Evolutionary conservation across 64 coral and sea anemone genomes (phyloP).

Genomic region (Porites australiensis): DNA sequence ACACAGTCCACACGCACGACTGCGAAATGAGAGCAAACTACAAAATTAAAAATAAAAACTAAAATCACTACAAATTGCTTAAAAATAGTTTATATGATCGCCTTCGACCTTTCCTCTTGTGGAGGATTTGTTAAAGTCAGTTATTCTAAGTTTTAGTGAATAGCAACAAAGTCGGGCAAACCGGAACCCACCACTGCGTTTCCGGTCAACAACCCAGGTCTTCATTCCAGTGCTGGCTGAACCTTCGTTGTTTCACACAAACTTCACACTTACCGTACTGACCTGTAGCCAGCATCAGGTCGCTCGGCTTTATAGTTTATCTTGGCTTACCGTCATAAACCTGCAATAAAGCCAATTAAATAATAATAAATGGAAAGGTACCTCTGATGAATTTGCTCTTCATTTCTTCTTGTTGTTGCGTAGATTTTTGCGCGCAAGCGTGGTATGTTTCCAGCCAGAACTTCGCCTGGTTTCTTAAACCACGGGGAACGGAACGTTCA

Average conservation of each 20-base stretch:
- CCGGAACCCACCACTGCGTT: conserved; percentile 31
- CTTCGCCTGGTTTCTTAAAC: conserved; percentile 79
- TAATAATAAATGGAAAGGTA: neutral
- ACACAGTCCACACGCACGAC: too few species aligned
- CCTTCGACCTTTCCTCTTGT: neutral
- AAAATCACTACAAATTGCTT: neutral
- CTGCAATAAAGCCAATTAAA: neutral
- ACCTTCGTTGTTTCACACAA: neutral
- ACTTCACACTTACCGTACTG: neutral
- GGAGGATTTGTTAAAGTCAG: neutral
- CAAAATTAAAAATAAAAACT: too few species aligned
- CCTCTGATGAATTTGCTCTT: conserved; percentile 33
- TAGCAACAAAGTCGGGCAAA: neutral
- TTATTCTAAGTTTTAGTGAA: neutral
- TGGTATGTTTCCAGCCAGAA: conserved; percentile 85
- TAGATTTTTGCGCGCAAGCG: conserved; percentile 61
- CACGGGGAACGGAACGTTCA: conserved; percentile 56
- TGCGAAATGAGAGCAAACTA: too few species aligned
- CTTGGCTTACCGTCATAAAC: too few species aligned
- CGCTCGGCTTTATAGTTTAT: neutral
- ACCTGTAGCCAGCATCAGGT: neutral
- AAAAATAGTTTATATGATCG: neutral
- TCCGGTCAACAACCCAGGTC: neutral
- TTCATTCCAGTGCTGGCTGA: conserved; percentile 23
- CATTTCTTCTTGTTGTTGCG: conserved; percentile 3